Conservation (phyloP, 2,797 vertebrate genomes). For the Acanthopagrus latus region DNA sequence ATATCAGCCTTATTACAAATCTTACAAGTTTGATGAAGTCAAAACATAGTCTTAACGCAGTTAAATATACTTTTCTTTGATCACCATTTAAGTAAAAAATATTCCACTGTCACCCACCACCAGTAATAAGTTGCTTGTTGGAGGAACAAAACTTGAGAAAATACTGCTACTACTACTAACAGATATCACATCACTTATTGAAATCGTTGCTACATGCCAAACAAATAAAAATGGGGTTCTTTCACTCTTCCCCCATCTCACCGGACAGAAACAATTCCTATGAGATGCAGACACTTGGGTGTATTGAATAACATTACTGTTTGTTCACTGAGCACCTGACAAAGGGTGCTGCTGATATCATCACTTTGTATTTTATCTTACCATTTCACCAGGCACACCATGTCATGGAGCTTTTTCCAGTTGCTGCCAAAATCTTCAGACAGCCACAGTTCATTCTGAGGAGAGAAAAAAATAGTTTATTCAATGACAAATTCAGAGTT, state of each 20-base stretch:
- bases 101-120: rapidly evolving
- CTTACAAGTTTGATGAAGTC: not conserved
- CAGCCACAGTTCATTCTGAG: conserved; percentile 93
- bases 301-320: conserved; percentile 1
- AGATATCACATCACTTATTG: conserved; percentile 17
- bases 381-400: conserved; percentile 95
- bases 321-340: conserved; percentile 2
- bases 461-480: conserved; percentile 23
- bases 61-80: not conserved
- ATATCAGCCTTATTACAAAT: not conserved
- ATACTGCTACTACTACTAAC: not conserved
- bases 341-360: not conserved
- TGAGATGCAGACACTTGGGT: not conserved
- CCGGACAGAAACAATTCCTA: not conserved
- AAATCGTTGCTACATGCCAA: conserved; percentile 11
- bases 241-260: not conserved
- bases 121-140: not conserved
- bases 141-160: conserved; percentile 5
- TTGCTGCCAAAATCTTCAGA: conserved; percentile 90
- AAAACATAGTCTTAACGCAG: not conserved
- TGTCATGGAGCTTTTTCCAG: conserved; percentile 91
- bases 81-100: not conserved
- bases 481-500: not conserved
- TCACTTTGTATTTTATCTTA: conserved; percentile 79
- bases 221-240: not conserved